These are phyloP conservation scores for Epizoanthus scotinus DNA, from an alignment of 92 coral and sea anemone species.

Conservation along the genomic window DNA sequence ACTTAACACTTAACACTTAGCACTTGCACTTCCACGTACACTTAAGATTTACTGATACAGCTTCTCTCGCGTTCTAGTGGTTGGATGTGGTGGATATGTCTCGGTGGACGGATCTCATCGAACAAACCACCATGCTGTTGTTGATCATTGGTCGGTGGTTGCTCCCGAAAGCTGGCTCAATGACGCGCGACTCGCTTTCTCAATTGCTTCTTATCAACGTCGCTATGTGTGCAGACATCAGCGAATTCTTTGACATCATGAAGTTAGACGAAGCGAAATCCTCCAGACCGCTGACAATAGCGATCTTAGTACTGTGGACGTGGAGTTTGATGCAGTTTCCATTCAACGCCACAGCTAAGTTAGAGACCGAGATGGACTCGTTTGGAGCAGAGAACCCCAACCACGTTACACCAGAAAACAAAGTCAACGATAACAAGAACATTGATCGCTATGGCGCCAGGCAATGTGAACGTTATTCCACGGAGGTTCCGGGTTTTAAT, in stretches of 20 bases:
- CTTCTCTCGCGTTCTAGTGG: neutral
- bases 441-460: neutral
- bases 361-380: slow-evolving; percentile 55
- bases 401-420: slow-evolving; percentile 21
- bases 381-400: neutral
- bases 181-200: slow-evolving; percentile 90
- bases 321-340: slow-evolving; percentile 97
- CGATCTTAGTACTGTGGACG: slow-evolving; percentile 86
- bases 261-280: slow-evolving; percentile 61
- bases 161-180: slow-evolving; percentile 81
- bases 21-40: no score
- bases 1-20: no score
- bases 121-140: slow-evolving; percentile 88
- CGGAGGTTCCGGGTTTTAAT: slow-evolving; percentile 30
- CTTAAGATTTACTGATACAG: neutral
- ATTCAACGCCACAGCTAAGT: slow-evolving; percentile 83
- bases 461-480: neutral
- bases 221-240: slow-evolving; percentile 97
- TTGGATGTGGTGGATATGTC: slow-evolving; percentile 7
- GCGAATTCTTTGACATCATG: slow-evolving; percentile 94
- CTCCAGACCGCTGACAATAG: slow-evolving; percentile 66
- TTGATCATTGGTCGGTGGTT: slow-evolving; percentile 97
- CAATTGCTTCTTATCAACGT: slow-evolving; percentile 92
- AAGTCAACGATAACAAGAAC: neutral
- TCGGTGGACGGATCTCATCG: slow-evolving; percentile 85